Evolutionary conservation across 2,797 vertebrate genomes (phyloP).

Genomic region (Scyliorhinus canicula): DNA sequence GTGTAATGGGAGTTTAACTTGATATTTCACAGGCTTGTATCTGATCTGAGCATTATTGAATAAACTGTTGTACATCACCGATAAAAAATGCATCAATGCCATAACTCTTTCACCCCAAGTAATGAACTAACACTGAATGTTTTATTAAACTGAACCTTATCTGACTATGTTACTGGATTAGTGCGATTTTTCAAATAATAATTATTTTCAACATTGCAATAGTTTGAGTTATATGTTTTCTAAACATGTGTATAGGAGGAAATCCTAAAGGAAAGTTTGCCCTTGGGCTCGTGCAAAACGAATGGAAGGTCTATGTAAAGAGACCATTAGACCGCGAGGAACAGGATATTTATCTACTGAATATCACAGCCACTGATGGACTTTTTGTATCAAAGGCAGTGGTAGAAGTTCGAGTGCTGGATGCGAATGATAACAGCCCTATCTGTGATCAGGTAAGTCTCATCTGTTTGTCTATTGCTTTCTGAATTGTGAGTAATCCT

Average conservation of each 20-base stretch:
- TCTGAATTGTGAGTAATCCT: not conserved
- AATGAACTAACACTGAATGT: not conserved
- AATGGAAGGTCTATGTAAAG: constrained; percentile 97
- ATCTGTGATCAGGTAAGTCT: constrained; percentile 77
- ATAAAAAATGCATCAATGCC: not conserved
- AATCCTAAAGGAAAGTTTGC: constrained; percentile 85
- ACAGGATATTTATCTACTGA: constrained; percentile 77
- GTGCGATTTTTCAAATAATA: not conserved
- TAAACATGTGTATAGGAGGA: constrained; percentile 63
- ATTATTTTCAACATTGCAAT: not conserved
- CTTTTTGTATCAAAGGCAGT: constrained; percentile 80
- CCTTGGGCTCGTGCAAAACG: constrained; percentile 85
- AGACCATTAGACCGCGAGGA: constrained; percentile 83
- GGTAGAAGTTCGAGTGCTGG: constrained; percentile 80
- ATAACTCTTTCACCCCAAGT: not conserved
- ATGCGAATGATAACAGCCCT: constrained; percentile 89
- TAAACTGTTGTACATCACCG: not conserved
- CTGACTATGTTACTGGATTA: not conserved
- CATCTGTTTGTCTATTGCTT: not conserved
- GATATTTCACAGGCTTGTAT: not conserved
- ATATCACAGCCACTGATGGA: constrained; percentile 87
- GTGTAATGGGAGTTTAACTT: not conserved
- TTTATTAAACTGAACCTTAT: not conserved
- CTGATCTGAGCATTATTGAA: not conserved
- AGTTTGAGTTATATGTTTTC: not conserved